phyloP scores from a whole-genome alignment of 1,140 invertebrate species.

The Magallana angulata region DNA sequence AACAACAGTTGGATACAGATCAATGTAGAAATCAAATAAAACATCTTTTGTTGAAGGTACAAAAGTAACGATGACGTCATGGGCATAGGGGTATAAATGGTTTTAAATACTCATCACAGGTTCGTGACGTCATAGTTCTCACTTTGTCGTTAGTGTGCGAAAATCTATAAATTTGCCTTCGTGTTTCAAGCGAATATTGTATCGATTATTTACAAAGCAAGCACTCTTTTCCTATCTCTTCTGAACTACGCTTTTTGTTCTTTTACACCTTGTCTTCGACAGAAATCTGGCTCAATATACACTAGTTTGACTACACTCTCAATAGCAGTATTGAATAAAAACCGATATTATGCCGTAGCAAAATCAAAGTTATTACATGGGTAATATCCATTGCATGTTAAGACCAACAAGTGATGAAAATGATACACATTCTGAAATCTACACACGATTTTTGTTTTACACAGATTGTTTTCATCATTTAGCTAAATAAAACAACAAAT shows the following conservation, averaged over 20 bases:
- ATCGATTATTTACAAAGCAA: conserved; percentile 15
- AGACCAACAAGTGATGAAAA: too few relatives aligned
- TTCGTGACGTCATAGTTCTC: conserved; percentile 14
- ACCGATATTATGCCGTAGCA: too few relatives aligned
- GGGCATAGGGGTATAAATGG: background rate
- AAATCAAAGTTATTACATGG: too few relatives aligned
- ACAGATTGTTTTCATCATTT: too few relatives aligned
- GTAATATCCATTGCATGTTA: too few relatives aligned
- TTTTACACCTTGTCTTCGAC: background rate
- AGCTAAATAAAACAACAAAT: too few relatives aligned
- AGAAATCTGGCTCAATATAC: background rate
- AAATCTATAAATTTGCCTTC: conserved; percentile 23
- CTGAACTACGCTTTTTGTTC: background rate
- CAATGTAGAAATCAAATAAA: background rate
- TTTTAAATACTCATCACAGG: conserved; percentile 12
- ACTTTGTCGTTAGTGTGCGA: conserved; percentile 23
- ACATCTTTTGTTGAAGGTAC: background rate
- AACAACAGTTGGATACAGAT: background rate
- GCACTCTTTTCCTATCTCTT: background rate
- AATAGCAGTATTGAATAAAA: too few relatives aligned
- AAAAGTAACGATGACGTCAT: conserved; percentile 13
- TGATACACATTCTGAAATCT: too few relatives aligned
- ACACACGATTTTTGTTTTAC: too few relatives aligned
- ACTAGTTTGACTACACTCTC: too few relatives aligned
- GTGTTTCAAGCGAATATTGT: background rate